Percentiles rank a stretch among this genome's conserved stretches.
These are phyloP conservation scores for Thamnaconus septentrionalis DNA, from an alignment of 2,113 vertebrate genomes.

Conservation along the genomic window DNA sequence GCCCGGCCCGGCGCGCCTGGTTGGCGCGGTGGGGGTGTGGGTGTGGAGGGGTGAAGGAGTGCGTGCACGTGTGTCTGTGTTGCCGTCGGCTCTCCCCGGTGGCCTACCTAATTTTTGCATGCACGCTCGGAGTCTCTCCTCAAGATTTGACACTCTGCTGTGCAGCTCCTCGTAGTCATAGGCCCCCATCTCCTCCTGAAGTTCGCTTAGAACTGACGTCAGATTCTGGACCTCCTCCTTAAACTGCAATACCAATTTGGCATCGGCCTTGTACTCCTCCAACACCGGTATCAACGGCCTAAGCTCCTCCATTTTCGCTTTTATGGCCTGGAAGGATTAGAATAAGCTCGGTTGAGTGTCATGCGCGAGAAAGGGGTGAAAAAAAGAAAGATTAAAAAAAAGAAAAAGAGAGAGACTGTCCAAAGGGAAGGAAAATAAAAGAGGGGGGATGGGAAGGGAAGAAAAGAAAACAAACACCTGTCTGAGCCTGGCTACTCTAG, in stretches of 20 bases:
- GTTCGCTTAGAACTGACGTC: slow-evolving; percentile 97
- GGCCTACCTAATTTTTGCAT: slow-evolving; percentile 99
- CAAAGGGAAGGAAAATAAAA: slow-evolving; percentile 40
- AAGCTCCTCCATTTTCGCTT: slow-evolving; percentile 99
- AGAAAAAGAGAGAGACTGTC: slow-evolving; percentile 47
- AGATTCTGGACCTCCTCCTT: slow-evolving; percentile 99
- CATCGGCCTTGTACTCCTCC: slow-evolving; percentile 99
- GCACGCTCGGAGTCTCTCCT: slow-evolving; percentile 99
- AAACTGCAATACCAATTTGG: slow-evolving; percentile 99
- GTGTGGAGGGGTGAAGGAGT: slow-evolving; percentile 11
- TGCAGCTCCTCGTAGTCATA: slow-evolving; percentile 99
- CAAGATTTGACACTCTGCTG: slow-evolving; percentile 98
- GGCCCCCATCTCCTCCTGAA: slow-evolving; percentile 98
- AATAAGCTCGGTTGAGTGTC: slow-evolving; percentile 98
- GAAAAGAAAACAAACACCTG: slow-evolving; percentile 66
- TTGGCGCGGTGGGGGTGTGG: background rate
- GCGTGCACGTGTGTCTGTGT: slow-evolving; percentile 42
- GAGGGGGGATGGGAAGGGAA: background rate
- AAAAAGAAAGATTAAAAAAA: too few species aligned
- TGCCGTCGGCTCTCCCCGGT: slow-evolving; percentile 75
- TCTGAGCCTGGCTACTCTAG: slow-evolving; percentile 74
- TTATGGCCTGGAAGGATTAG: slow-evolving; percentile 99
- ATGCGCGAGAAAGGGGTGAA: slow-evolving; percentile 76
- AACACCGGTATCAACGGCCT: slow-evolving; percentile 99
- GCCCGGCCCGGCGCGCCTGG: too few species aligned